phyloP scores from a whole-genome alignment of 1,140 invertebrate genomes.

The Charaxes varanes region DNA sequence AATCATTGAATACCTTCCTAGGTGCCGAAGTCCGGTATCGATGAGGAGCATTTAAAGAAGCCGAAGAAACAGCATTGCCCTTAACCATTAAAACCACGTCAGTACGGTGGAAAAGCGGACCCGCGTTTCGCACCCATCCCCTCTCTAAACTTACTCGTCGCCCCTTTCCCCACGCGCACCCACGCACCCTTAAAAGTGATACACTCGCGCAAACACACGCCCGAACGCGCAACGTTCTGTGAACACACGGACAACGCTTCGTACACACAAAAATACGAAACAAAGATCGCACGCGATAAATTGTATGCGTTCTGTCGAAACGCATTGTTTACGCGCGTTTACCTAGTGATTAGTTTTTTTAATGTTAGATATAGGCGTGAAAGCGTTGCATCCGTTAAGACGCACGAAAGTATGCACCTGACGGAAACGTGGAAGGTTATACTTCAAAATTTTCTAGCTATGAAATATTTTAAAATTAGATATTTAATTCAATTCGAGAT shows the following conservation, averaged over 20 bases:
- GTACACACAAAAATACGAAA: too few species aligned
- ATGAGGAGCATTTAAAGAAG: constrained; percentile 90
- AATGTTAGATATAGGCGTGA: neutral
- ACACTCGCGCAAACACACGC: constrained; percentile 8
- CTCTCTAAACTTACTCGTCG: constrained; percentile 10
- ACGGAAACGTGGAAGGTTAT: too few species aligned
- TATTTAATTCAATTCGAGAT: too few species aligned
- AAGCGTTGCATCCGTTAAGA: too few species aligned
- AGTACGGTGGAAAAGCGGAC: constrained; percentile 64
- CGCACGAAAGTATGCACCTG: too few species aligned
- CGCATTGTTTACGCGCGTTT: constrained; percentile 5
- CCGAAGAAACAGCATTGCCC: constrained; percentile 83
- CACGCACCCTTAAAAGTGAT: constrained; percentile 15
- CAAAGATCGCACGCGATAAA: too few species aligned
- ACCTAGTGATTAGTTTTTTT: neutral
- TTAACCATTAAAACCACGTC: constrained; percentile 65
- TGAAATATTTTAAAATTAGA: too few species aligned
- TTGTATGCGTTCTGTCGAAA: too few species aligned
- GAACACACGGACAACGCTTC: too few species aligned
- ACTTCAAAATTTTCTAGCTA: too few species aligned
- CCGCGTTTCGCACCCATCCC: constrained; percentile 23
- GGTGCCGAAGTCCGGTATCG: constrained; percentile 87
- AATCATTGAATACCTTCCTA: constrained; percentile 15
- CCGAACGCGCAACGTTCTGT: neutral
- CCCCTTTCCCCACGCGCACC: constrained; percentile 28